A percentile compares a stretch with the other conserved stretches of the same genome.
These are phyloP conservation scores for Ovibos moschatus DNA, from an alignment of 2,113 vertebrate species.

Conservation along the genomic window DNA sequence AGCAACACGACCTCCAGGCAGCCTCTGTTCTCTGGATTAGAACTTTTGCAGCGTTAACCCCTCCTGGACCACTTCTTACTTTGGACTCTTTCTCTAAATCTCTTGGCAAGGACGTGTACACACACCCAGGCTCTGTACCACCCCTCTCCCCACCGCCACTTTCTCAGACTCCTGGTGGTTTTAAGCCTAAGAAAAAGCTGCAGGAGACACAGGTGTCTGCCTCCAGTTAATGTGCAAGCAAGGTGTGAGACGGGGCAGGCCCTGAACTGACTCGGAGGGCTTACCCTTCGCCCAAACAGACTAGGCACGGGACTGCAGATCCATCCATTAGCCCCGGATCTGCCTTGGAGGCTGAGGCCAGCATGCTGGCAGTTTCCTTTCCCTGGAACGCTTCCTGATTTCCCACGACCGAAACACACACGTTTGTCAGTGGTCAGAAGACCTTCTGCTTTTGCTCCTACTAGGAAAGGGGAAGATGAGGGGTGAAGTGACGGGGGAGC, in stretches of 20 bases:
- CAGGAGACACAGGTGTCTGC: not conserved
- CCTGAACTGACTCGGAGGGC: not conserved
- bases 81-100: not conserved
- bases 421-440: not conserved
- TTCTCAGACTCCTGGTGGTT: not conserved
- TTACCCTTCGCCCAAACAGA: not conserved
- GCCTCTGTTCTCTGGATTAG: not conserved
- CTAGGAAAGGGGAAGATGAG: not conserved
- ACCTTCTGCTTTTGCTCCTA: constrained; percentile 23
- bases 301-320: not conserved
- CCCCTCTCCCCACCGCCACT: not conserved
- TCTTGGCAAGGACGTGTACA: not conserved
- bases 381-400: constrained; percentile 32
- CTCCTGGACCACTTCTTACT: not conserved
- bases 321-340: not conserved
- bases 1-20: not conserved
- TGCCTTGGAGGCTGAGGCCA: fast-evolving
- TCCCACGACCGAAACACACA: not conserved
- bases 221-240: not conserved
- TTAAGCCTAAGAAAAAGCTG: not conserved
- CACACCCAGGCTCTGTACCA: not conserved
- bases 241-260: not conserved
- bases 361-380: not conserved
- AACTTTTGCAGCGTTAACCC: not conserved
- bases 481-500: not conserved